A percentile compares a stretch with the other conserved stretches of the same genome.
phyloP scores from a whole-genome alignment of 1,140 invertebrate genomes.

The Diabrotica undecimpunctata region DNA sequence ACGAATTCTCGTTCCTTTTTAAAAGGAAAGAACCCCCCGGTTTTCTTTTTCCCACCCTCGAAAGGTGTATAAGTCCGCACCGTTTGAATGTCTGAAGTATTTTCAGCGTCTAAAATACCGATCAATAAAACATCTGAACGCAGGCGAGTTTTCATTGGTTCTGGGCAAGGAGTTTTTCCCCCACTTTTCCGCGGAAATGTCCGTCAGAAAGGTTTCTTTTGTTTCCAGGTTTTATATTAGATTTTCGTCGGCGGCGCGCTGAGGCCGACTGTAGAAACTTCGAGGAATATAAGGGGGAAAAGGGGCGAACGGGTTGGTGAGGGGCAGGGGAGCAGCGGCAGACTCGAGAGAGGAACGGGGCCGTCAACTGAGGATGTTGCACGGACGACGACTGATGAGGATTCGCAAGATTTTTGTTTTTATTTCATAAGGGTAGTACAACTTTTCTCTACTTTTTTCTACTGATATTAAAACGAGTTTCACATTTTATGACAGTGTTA shows the following conservation, averaged over 20 bases:
- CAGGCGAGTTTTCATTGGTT: slow-evolving; percentile 40
- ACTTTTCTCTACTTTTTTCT: neutral
- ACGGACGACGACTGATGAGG: slow-evolving; percentile 9
- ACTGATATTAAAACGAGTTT: neutral
- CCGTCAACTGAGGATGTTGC: slow-evolving; percentile 10
- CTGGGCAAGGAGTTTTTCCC: slow-evolving; percentile 40
- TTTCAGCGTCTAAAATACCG: slow-evolving; percentile 37
- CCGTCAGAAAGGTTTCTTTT: slow-evolving; percentile 42
- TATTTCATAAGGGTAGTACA: neutral
- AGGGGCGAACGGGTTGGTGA: slow-evolving; percentile 10
- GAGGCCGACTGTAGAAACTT: slow-evolving; percentile 14
- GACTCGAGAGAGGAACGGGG: slow-evolving; percentile 14
- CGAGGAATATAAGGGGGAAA: slow-evolving; percentile 11
- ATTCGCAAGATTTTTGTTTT: neutral
- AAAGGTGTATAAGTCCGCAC: slow-evolving; percentile 29
- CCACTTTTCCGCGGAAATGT: slow-evolving; percentile 41
- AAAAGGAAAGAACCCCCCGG: slow-evolving; percentile 25
- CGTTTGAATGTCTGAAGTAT: slow-evolving; percentile 37
- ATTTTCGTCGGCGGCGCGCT: slow-evolving; percentile 29
- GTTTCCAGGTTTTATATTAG: slow-evolving; percentile 42
- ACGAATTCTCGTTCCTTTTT: slow-evolving; percentile 28
- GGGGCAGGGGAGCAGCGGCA: slow-evolving; percentile 10
- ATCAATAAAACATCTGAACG: slow-evolving; percentile 42
- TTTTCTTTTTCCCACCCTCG: slow-evolving; percentile 26
- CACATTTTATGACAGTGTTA: neutral